Evolutionary conservation across 2,797 vertebrate species (phyloP).

Genomic region (Phrynocephalus forsythii): DNA sequence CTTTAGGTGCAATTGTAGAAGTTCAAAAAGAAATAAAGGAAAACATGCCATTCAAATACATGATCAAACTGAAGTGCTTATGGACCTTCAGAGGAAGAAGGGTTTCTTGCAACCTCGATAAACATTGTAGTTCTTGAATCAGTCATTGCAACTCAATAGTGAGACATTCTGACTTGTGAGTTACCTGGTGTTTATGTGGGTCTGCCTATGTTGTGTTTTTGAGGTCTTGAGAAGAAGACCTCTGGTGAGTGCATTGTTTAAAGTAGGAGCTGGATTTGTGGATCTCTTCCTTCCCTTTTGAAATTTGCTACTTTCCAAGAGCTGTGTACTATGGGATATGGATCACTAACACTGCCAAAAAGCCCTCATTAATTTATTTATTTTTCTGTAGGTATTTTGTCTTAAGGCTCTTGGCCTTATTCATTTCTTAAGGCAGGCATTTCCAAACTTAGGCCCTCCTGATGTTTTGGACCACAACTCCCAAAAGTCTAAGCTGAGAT

Average conservation of each 20-base stretch:
- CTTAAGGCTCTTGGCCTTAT: not conserved
- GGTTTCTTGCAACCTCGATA: not conserved
- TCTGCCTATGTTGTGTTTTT: not conserved
- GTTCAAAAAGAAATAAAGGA: not conserved
- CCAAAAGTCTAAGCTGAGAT: too few species aligned
- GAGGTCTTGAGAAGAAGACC: constrained; percentile 5
- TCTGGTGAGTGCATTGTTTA: not conserved
- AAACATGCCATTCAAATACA: not conserved
- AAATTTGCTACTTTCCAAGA: not conserved
- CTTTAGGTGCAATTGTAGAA: not conserved
- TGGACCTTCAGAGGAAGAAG: not conserved
- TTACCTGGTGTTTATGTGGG: not conserved
- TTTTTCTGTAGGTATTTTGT: too few species aligned
- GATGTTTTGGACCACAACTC: too few species aligned
- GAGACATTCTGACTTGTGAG: not conserved
- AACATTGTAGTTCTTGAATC: not conserved
- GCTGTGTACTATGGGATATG: not conserved
- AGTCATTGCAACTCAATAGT: not conserved
- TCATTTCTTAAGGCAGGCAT: not conserved
- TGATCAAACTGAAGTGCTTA: not conserved
- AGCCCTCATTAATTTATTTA: too few species aligned
- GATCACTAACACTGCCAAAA: not conserved
- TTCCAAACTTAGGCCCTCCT: too few species aligned
- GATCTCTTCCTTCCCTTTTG: not conserved
- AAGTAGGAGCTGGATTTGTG: not conserved